Base-by-base conservation (phyloP, 1,140 invertebrate species). In the Archegozetes longisetosus region DNA sequence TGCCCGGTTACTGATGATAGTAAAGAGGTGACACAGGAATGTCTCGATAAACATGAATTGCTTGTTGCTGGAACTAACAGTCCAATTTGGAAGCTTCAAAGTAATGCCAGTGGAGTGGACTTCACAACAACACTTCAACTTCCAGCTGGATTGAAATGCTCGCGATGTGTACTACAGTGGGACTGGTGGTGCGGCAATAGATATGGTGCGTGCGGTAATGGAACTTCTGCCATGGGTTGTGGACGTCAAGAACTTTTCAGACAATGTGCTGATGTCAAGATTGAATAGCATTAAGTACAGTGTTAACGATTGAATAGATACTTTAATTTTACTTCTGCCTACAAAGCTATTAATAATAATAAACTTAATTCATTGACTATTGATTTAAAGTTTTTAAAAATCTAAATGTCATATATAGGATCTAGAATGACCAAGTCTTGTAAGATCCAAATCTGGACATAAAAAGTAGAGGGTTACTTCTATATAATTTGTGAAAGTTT, bases 141-240 rank as follows among this genome's bases (percentile, higher is more conserved):
- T 32, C 69, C 71, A 22, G 0, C 32, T 9, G 62, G 59, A 12
- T 66, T 90, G 1, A 87, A 84, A 0, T 92, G 88, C 66, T 79
- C 83, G 0, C 84, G 89, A 61, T 93, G 88, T 67, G 83, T 92
- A 0, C 69, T 93, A 1, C 87, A 90, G 68, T 92, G 89, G 89
- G 87, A 81, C 58, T 93, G 91, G 70, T 84, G 82, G 61, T 89
- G 87, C 64, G 88, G 85, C 32, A 74, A 73, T 60, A 73, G 69
- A 54, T 75, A 73, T 72, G 85, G 83, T 60, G 67, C 49, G 52
- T 72, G 73, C 58, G 61, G 60, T 6, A 64, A 74, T 62, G 72
- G 68, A 48, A 24, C 22, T 25, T 78, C 78, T 46, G 82, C 79
- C 32, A 80, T 88, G 1, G 85, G 85, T 2, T 90, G 86, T 68